Base-by-base conservation (phyloP, 2,797 vertebrate genomes). In the Microctenopoma steveboyesi region DNA sequence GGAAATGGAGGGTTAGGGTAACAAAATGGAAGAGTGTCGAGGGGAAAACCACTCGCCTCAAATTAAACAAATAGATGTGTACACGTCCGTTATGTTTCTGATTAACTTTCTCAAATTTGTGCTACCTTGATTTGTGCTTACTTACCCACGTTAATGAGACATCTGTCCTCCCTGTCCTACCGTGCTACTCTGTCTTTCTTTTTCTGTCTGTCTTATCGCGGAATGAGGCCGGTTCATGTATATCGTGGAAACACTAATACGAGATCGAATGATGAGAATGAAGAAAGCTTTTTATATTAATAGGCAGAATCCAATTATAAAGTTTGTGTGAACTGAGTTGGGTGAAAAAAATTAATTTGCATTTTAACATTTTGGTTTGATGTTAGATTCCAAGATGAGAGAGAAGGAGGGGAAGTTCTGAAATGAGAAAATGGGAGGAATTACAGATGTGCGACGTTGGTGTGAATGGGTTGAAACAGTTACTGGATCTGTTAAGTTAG, bases 31-130 rank as follows among this genome's bases (percentile, higher is more conserved):
- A 67, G 47, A 56, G 65, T 33, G 82, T 83, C 84, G 71, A 83
- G 60, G 82, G 91, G 87, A 85, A 67, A 93, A 79, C 90, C 89
- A 91, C 79, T 91, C 93, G 94, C 94, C 91, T 85, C 85, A 91
- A 88, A 91, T 91, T 92, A 93, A 95, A 40, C 90, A 90, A 92
- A 90, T 92, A 92, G 92, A 93, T 95, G 91, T 88, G 90, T 73
- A 86, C 92, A 92, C 93, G 93, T 93, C 92, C 92, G 93, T 96
- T 92, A 92, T 84, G 92, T 89, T 90, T 88, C 93, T 95, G 95
- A 96, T 96, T 95, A 95, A 95, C 96, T 95, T 93, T 89, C 92
- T 94, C 93, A 93, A 95, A 92, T 89, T 94, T 93, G 91, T 91
- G 92, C 94, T 50, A 60, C 55, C 67, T 94, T 95, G 92, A 94